Evolutionary conservation across 2,888 invertebrate genomes (phyloP), one percentile per base, ranked within the genome.

Genomic region (Erannis defoliaria): DNA sequence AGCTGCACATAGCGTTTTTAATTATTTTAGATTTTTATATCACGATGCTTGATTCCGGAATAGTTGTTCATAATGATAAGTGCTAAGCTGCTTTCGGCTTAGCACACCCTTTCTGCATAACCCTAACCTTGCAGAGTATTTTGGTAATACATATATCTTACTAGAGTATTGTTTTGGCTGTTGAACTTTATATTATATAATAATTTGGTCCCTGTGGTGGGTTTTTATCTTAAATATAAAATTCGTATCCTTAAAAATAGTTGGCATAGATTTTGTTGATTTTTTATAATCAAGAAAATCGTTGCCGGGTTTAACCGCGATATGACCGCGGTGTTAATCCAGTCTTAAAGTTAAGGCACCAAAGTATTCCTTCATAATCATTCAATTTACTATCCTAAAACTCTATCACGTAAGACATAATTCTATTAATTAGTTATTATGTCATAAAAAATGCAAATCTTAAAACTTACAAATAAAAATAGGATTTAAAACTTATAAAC

Each of bases 181-280:
- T 26, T 26, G 26, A n/a, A 29, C n/a, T n/a, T n/a, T n/a, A 14
- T 8, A 26, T 16, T 29, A 16, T 16, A 29, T 16, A 6, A 29
- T 9, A 23, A 43, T 45, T 45, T 45, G 45, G 45, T 45, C 45
- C 45, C 45, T 45, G 29, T 45, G 45, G 45, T 45, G 45, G 45
- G 45, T 29, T 45, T 43, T 14, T 29, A 2, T 23, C 29, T 45
- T 29, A 29, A 14, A 12, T 14, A 29, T 29, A 16, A 45, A 45
- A 45, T 29, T 45, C 29, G 29, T 45, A 5, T 29, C 6, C 16
- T 45, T 45, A 16, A 23, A 23, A 23, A 23, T 43, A 43, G 4
- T 14, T 16, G 10, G 14, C 19, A 9, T 38, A 19, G 9, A 38
- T 38, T 38, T 9, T 8, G 14, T 2, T 21, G n/a, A 23, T 8